These are phyloP conservation scores for Coelinius sp. DNA, from an alignment of 2,888 invertebrate genomes.

Conservation along the genomic window DNA sequence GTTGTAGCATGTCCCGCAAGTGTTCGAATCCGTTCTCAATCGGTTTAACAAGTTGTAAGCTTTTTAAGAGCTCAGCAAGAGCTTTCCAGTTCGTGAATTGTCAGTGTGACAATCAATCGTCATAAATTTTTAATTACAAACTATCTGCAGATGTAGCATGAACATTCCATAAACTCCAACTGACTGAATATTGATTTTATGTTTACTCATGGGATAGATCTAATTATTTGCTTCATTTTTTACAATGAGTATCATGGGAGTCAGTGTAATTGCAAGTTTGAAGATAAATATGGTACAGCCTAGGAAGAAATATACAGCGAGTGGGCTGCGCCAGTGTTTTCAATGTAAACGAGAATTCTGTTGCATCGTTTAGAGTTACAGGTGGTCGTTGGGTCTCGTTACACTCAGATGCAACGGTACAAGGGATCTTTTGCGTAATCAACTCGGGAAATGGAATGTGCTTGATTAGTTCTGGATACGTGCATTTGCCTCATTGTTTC, in stretches of 20 bases:
- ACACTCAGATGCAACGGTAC: neutral
- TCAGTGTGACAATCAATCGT: neutral
- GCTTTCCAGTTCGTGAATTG: neutral
- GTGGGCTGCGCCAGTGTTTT: neutral
- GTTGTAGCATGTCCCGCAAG: neutral
- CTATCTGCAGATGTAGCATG: neutral
- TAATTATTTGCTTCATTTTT: neutral
- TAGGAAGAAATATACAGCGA: slow-evolving; percentile 41
- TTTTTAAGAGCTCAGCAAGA: neutral
- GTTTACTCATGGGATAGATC: neutral
- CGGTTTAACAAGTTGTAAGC: neutral
- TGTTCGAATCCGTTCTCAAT: neutral
- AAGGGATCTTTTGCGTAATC: neutral
- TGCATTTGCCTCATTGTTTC: no score
- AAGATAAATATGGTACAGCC: slow-evolving; percentile 2
- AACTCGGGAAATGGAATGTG: neutral
- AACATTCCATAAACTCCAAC: no score
- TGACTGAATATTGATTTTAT: neutral
- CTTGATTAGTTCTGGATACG: no score
- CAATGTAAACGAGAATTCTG: slow-evolving; percentile 5
- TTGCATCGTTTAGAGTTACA: neutral
- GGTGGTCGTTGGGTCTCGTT: slow-evolving; percentile 5
- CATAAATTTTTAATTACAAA: neutral
- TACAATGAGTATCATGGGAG: neutral
- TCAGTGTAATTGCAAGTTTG: neutral